These are phyloP conservation scores for Corvus cornix DNA, from an alignment of 2,113 vertebrate genomes.

Conservation along the genomic window DNA sequence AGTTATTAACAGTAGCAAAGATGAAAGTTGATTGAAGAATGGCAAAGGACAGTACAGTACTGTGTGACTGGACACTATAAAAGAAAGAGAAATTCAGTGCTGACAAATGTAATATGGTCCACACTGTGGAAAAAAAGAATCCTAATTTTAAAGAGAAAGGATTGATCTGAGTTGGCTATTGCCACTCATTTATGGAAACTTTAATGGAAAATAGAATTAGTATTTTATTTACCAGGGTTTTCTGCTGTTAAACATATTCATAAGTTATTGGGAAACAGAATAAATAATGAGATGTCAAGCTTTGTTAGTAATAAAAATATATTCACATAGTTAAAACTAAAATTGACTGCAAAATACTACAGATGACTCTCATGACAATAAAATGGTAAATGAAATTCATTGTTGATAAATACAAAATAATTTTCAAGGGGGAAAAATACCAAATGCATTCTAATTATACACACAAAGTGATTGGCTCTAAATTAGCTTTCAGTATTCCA, in stretches of 20 bases:
- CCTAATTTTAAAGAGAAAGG: neutral
- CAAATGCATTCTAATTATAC: slow-evolving; percentile 32
- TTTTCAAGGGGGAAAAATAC: slow-evolving; percentile 26
- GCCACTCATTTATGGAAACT: neutral
- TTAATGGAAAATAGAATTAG: neutral
- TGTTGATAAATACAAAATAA: slow-evolving; percentile 45
- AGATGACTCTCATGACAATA: neutral
- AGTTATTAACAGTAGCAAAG: neutral
- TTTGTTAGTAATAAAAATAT: slow-evolving; percentile 14
- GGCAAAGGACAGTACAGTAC: neutral
- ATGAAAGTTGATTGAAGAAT: neutral
- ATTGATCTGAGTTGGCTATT: neutral
- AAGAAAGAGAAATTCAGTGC: neutral
- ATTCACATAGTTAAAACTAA: slow-evolving; percentile 20
- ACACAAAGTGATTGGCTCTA: neutral
- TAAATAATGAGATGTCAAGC: slow-evolving; percentile 34
- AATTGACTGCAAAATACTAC: slow-evolving; percentile 28
- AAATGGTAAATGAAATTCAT: slow-evolving; percentile 16
- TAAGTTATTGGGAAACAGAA: slow-evolving; percentile 15
- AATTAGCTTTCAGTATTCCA: slow-evolving; percentile 38
- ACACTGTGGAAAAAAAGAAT: neutral
- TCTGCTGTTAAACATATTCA: slow-evolving; percentile 7
- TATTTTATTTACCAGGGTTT: slow-evolving; percentile 5
- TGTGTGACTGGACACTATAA: neutral
- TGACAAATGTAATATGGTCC: neutral